These are phyloP conservation scores for Montipora foliosa DNA, from an alignment of 64 coral and sea anemone genomes.

Conservation along the genomic window DNA sequence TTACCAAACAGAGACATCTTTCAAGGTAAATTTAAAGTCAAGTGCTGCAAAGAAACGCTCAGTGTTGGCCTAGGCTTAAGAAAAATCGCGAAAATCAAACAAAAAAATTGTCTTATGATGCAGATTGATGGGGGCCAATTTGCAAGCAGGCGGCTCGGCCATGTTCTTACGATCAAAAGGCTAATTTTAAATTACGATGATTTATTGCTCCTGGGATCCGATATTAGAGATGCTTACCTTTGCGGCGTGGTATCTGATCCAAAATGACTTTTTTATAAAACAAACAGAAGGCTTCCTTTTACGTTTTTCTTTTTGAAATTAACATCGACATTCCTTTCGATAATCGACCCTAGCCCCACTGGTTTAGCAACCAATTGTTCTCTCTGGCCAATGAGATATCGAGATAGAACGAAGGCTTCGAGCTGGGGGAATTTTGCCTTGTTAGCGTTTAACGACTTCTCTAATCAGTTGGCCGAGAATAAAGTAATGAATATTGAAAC, in stretches of 20 bases:
- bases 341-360: too few species aligned
- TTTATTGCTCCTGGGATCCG: not conserved
- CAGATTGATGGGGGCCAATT: not conserved
- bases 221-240: slow-evolving; percentile 4
- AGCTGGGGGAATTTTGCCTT: not conserved
- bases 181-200: not conserved
- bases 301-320: not conserved
- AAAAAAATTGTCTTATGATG: not conserved
- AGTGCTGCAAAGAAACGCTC: not conserved
- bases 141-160: not conserved
- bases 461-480: too few species aligned
- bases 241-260: not conserved
- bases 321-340: not conserved
- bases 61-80: not conserved
- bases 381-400: not conserved
- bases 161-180: slow-evolving; percentile 16
- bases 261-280: not conserved
- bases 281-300: not conserved
- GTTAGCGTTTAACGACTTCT: not conserved
- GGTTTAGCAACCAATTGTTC: not conserved
- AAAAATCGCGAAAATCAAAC: not conserved
- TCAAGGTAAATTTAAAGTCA: not conserved
- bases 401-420: not conserved
- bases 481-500: too few species aligned
- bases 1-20: not conserved